These are phyloP conservation scores for Ailurus styani DNA, from an alignment of 2,113 vertebrate genomes.

Conservation along the genomic window DNA sequence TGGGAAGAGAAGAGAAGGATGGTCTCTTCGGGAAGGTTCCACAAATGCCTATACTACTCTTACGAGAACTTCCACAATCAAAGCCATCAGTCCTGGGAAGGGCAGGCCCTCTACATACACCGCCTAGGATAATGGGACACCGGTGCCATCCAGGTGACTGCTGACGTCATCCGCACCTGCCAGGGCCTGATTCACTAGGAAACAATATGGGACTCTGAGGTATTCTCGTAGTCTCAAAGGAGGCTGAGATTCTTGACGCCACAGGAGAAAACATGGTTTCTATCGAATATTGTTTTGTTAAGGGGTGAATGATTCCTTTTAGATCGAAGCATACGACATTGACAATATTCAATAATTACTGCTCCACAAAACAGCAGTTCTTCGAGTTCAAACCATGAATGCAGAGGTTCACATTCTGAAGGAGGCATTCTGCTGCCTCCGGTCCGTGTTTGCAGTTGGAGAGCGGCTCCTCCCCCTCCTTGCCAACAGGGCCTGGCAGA, in stretches of 20 bases:
- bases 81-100: neutral
- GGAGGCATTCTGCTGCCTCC: neutral
- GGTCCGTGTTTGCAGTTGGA: neutral
- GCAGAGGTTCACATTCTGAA: neutral
- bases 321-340: neutral
- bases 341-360: neutral
- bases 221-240: neutral
- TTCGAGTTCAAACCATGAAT: neutral
- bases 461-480: neutral
- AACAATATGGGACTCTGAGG: neutral
- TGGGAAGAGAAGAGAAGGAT: neutral
- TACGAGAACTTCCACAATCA: neutral
- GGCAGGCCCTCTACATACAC: neutral
- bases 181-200: neutral
- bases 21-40: neutral
- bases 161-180: neutral
- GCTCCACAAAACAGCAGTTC: neutral
- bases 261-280: neutral
- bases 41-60: neutral
- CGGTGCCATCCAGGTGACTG: fast-evolving
- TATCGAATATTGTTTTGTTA: neutral
- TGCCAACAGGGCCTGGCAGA: neutral
- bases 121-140: neutral
- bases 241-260: neutral
- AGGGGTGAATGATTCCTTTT: neutral